phyloP scores from a whole-genome alignment of 1,140 invertebrate species.

The Drosophila elegans region DNA sequence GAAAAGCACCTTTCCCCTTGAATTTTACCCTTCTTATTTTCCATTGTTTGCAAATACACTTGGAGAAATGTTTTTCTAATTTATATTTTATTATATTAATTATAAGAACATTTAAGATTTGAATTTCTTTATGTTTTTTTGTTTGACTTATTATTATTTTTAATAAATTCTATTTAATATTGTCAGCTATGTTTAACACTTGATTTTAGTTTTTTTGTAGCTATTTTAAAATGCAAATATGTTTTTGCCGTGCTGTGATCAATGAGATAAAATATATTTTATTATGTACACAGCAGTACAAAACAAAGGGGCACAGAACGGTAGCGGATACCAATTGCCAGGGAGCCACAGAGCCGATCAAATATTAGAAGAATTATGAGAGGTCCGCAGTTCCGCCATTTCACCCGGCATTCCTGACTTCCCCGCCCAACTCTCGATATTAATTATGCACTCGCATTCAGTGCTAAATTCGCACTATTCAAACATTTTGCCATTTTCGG shows the following conservation, averaged over 20 bases:
- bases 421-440: conserved; percentile 22
- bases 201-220: too few relatives aligned
- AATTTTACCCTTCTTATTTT: neutral
- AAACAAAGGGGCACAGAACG: neutral
- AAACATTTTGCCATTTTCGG: conserved; percentile 56
- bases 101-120: too few relatives aligned
- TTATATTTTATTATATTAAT: too few relatives aligned
- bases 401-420: neutral
- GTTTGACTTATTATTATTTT: too few relatives aligned
- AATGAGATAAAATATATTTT: conserved; percentile 77
- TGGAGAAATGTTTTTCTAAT: too few relatives aligned
- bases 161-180: too few relatives aligned
- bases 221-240: neutral
- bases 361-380: conserved; percentile 44
- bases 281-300: conserved; percentile 61
- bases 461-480: conserved; percentile 36
- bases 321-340: conserved; percentile 18
- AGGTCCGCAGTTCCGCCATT: neutral
- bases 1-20: conserved; percentile 14
- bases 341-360: conserved; percentile 16
- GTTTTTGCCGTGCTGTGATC: conserved; percentile 47
- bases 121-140: too few relatives aligned
- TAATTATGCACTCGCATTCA: conserved; percentile 54
- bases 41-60: conserved; percentile 5
- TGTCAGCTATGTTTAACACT: too few relatives aligned